Evolutionary conservation across 2,888 invertebrate genomes (phyloP), one percentile per base, ranked within the genome.

Genomic region (Polydesmus complanatus): DNA sequence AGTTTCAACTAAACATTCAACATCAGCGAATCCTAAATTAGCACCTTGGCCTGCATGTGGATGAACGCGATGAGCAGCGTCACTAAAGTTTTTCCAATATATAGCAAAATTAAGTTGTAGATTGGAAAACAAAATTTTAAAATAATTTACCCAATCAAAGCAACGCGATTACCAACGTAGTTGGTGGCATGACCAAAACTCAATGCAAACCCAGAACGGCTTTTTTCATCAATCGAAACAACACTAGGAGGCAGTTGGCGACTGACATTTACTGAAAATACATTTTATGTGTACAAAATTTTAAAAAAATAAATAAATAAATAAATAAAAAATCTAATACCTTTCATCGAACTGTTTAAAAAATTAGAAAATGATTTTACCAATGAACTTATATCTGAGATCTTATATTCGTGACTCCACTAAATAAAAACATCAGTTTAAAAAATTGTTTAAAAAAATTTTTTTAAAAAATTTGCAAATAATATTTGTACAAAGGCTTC

Each of bases 1-100:
- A 18, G 83, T 72, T 55, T 83, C 76, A 0, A 83, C 80, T n/a
- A 98, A 78, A 65, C 81, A 80, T 27, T 79, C 76, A 0, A 94
- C 85, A 76, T 99, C 98, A 5, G 92, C 91, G 73, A 97, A 94
- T 1, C 98, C 98, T 53, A 98, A 78, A 78, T 99, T 99, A 0
- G 96, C 92, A 5, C 98, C 98, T 76, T 96, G 96, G 0, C 97
- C 97, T 48, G 97, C 97, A 66, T 98, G 73, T 0, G 97, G 97
- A 75, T 98, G 97, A 22, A 97, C 82, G 66, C 93, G 80, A 68
- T 81, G 80, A 11, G 79, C 79, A 27, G 80, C 78, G 72, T 80
- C 80, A 11, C 76, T 96, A 88, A 86, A 51, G 11, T 23, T 23
- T 54, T 2, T 49, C 26, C 23, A 21, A 11, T 21, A 25, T 22